A percentile compares a stretch with the other conserved stretches of the same genome.
Conservation (phyloP, 2,888 invertebrate species). For the Platypus cylindrus region DNA sequence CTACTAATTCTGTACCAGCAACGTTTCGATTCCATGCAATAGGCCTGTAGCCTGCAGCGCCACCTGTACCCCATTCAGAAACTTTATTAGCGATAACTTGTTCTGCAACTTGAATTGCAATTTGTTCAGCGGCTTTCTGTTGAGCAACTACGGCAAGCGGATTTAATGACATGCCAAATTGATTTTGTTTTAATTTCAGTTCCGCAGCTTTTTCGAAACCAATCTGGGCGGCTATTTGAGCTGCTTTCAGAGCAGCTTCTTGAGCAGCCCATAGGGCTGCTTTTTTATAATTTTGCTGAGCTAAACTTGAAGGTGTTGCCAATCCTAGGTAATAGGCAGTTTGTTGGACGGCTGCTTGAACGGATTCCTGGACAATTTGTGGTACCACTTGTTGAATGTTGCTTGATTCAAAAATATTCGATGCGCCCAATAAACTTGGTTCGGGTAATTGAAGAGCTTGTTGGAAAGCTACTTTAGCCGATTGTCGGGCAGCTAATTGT, state of each 20-base stretch:
- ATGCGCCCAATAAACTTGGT: neutral
- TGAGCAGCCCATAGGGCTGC: slow-evolving; percentile 1
- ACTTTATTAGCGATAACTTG: too few relatives aligned
- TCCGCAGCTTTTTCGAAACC: slow-evolving; percentile 4
- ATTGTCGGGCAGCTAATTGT: neutral
- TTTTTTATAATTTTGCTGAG: too few relatives aligned
- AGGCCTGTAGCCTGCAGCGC: neutral
- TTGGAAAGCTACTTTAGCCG: neutral
- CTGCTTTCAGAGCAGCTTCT: neutral
- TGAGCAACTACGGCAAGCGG: neutral
- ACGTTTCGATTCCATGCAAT: too few relatives aligned
- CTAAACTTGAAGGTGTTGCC: too few relatives aligned
- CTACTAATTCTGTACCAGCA: slow-evolving; percentile 1
- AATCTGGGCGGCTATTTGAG: slow-evolving; percentile 1
- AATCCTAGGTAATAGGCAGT: too few relatives aligned
- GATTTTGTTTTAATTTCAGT: slow-evolving; percentile 2
- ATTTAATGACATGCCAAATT: neutral
- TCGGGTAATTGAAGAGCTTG: neutral
- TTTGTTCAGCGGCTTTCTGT: slow-evolving; percentile 2
- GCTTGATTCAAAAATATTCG: too few relatives aligned
- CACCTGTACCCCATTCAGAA: neutral
- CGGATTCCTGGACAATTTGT: neutral
- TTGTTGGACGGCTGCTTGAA: neutral
- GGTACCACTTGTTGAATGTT: too few relatives aligned
- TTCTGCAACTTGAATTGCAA: neutral